Evolutionary conservation across 2,113 vertebrate genomes (phyloP).

Genomic region (Barbus barbus): DNA sequence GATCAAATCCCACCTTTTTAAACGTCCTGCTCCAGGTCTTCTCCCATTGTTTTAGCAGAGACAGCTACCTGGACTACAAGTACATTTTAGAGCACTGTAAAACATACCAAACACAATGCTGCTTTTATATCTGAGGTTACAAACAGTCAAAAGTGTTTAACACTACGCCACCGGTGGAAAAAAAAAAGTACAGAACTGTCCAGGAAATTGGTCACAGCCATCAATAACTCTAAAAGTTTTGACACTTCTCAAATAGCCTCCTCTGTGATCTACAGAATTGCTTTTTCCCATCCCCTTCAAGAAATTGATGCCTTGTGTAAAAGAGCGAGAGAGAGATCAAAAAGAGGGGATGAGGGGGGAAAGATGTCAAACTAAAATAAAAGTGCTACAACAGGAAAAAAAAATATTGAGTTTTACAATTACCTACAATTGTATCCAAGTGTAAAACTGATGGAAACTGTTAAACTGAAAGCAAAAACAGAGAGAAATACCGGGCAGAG

Average conservation of each 20-base stretch:
- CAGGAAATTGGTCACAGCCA: constrained; percentile 16
- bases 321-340: constrained; percentile 25
- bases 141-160: constrained; percentile 6
- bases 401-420: constrained; percentile 19
- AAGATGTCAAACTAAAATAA: constrained; percentile 16
- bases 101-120: neutral
- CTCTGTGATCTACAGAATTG: constrained; percentile 29
- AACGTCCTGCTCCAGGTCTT: neutral
- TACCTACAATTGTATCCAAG: constrained; percentile 7
- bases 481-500: neutral
- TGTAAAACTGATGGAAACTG: constrained; percentile 2
- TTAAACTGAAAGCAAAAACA: neutral
- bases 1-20: neutral
- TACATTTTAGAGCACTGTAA: neutral
- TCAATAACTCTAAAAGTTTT: constrained; percentile 28
- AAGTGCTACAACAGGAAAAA: neutral
- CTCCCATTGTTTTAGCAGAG: neutral
- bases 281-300: constrained; percentile 13
- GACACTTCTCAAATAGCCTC: constrained; percentile 34
- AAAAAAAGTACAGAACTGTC: neutral
- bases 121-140: neutral
- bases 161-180: neutral
- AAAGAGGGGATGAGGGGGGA: neutral
- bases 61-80: neutral
- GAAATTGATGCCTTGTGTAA: constrained; percentile 26